Conservation (phyloP, 2,797 vertebrate genomes). For the Scomberomorus guttatus region DNA sequence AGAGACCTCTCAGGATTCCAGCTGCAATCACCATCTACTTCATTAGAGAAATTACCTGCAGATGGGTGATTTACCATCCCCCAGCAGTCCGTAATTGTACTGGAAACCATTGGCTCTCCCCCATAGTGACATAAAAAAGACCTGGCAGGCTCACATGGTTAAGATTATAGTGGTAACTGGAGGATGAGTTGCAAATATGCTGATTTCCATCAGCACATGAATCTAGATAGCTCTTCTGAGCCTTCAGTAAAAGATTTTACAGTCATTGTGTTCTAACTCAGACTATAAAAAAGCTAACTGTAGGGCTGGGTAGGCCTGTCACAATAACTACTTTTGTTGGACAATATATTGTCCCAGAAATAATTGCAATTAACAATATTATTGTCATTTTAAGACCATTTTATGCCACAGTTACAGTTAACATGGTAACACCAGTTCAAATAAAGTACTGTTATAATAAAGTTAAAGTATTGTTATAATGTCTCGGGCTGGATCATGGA, state of each 20-base stretch:
- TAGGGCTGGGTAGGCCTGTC: too few species aligned
- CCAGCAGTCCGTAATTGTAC: slow-evolving; percentile 44
- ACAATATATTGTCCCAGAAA: too few species aligned
- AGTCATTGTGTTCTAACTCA: not conserved
- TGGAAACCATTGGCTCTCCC: slow-evolving; percentile 44
- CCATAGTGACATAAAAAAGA: slow-evolving; percentile 22
- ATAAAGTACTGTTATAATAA: too few species aligned
- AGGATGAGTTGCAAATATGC: not conserved
- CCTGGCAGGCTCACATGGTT: not conserved
- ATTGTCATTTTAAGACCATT: too few species aligned
- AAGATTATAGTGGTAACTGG: slow-evolving; percentile 12
- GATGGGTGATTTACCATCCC: slow-evolving; percentile 56
- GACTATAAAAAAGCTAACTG: not conserved
- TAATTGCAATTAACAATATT: too few species aligned
- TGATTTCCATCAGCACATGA: not conserved
- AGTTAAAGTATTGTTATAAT: too few species aligned
- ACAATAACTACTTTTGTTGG: too few species aligned
- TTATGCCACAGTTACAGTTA: too few species aligned
- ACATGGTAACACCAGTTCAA: too few species aligned
- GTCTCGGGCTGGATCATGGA: too few species aligned
- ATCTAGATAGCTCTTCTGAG: not conserved
- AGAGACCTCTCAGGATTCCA: slow-evolving; percentile 51
- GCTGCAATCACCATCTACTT: slow-evolving; percentile 67
- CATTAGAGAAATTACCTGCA: slow-evolving; percentile 73
- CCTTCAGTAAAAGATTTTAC: not conserved